A percentile compares a stretch with the other conserved stretches of the same genome.
Conservation (phyloP, 2,113 vertebrate genomes). For the Syngnathoides biaculeatus region DNA sequence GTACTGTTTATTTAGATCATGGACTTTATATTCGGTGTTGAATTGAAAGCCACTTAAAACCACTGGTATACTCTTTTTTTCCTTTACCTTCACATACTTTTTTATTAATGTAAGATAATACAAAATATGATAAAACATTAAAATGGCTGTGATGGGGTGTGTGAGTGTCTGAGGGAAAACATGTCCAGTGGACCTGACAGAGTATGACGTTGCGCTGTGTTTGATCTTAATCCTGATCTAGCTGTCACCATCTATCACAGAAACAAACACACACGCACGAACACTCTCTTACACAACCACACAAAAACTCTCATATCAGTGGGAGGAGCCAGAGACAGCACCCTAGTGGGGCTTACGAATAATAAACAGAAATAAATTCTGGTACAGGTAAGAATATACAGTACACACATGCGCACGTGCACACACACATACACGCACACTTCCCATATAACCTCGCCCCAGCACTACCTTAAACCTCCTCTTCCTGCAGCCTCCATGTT, state of each 20-base stretch:
- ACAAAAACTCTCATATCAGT: conserved; percentile 35
- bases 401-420: conserved; percentile 15
- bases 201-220: conserved; percentile 77
- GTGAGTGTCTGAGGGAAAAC: conserved; percentile 24
- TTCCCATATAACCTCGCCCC: conserved; percentile 80
- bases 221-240: conserved; percentile 96
- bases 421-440: conserved; percentile 23
- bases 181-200: conserved; percentile 44
- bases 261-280: conserved; percentile 7
- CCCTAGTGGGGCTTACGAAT: conserved; percentile 86
- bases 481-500: conserved; percentile 80
- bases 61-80: neutral
- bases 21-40: neutral
- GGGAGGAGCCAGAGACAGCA: conserved; percentile 96
- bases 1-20: neutral
- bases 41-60: too few relatives aligned
- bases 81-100: neutral
- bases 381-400: conserved; percentile 74
- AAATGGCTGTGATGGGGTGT: neutral
- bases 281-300: neutral
- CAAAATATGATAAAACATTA: neutral
- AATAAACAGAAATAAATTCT: conserved; percentile 92
- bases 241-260: conserved; percentile 91
- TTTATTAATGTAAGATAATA: neutral
- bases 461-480: conserved; percentile 73